Base-by-base conservation (phyloP, 1,140 invertebrate genomes). In the Caenorhabditis brenneri region DNA sequence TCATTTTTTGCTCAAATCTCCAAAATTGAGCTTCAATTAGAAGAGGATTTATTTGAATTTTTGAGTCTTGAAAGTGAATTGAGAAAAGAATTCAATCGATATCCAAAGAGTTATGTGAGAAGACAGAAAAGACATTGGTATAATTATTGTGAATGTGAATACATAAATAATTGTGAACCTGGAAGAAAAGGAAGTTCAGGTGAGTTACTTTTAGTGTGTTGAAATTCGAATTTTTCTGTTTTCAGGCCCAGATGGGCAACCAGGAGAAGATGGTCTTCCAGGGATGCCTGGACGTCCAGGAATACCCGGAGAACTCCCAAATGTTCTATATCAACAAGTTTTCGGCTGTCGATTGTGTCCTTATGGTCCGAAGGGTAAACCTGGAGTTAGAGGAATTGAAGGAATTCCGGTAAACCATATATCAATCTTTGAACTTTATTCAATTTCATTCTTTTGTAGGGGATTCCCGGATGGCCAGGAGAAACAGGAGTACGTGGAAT, bases 81-180 rank as follows among this genome's bases (percentile, higher is more conserved):
- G 36, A 74, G 36, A 42, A 42, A 42, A 27, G 65, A 74, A 27
- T 74, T 74, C 9, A 10, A 74, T 12, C 24, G 16, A 27, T 74
- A 74, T 42, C 65, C 65, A 6, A 74, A 74, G 24, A 24, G 0
- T 0, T 27, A 27, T 9, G 65, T 22, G 10, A 74, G 65, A 42
- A 74, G 65, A 31, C 36, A 74, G n/a, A 74, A 74, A 24, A 39
- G 36, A 42, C 65, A 42, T 24, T 39, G 27, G 36, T 83, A 83
- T 49, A 80, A 55, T 27, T 83, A 79, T 31, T 83, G 82, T 65
- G 82, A 83, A 65, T 83, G 84, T 29, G 84, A 85, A 78, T 74
- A 85, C 33, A 48, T 74, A 12, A 74, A 51, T 33, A 16, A 19
- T 3, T 80, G 84, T 22, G 51, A 58, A 24, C 60, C 84, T 53